phyloP scores from a whole-genome alignment of 2,113 vertebrate genomes.

The Mustelus asterias region DNA sequence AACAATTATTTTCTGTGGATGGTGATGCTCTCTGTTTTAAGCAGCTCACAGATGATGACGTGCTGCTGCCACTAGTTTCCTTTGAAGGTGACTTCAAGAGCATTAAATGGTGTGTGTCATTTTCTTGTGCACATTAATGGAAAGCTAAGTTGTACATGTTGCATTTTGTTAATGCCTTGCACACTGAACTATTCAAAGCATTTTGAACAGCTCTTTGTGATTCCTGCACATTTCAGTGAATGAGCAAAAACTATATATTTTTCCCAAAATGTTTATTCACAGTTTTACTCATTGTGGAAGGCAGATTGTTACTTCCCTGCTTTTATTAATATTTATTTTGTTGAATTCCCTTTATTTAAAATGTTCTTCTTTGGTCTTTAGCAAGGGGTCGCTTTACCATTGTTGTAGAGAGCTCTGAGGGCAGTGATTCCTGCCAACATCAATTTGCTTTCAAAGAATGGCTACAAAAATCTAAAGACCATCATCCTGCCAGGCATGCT shows the following conservation, averaged over 20 bases:
- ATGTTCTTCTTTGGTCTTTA: background rate
- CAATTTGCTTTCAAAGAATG: background rate
- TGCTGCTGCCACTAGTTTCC: background rate
- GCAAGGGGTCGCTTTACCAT: background rate
- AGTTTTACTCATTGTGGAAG: background rate
- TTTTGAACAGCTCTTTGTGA: background rate
- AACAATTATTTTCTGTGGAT: conserved; percentile 16
- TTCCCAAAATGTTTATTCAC: background rate
- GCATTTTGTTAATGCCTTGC: background rate
- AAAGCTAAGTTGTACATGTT: background rate
- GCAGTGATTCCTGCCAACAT: background rate
- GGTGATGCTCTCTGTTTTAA: background rate
- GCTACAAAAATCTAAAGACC: background rate
- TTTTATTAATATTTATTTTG: background rate
- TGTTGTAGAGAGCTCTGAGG: background rate
- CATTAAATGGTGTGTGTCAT: background rate
- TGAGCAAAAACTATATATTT: background rate
- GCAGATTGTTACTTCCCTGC: background rate
- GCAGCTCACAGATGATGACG: background rate
- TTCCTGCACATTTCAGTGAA: background rate
- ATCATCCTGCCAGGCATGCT: background rate
- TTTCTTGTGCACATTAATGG: background rate
- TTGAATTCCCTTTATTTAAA: background rate
- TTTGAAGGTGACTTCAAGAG: background rate
- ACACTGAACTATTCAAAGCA: background rate